Evolutionary conservation across 2,113 vertebrate genomes (phyloP).

Genomic region (Aythya baeri): DNA sequence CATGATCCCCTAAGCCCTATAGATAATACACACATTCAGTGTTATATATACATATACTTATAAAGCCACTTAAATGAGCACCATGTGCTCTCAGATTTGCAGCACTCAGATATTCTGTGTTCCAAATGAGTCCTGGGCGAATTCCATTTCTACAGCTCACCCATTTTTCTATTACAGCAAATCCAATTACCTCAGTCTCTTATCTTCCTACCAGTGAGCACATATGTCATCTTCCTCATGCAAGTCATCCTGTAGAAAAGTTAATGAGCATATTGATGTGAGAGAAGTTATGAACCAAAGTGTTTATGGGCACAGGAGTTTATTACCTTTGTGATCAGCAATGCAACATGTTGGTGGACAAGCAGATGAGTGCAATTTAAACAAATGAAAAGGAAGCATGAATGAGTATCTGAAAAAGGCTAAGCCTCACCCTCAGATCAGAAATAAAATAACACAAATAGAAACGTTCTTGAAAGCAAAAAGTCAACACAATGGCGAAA

Average conservation of each 20-base stretch:
- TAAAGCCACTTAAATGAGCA: not conserved
- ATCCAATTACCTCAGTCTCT: slow-evolving; percentile 42
- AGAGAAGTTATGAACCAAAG: not conserved
- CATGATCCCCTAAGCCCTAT: not conserved
- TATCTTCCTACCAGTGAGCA: slow-evolving; percentile 11
- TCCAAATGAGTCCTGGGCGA: not conserved
- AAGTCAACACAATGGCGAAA: not conserved
- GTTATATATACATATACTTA: not conserved
- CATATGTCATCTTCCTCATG: not conserved
- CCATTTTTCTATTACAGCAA: slow-evolving; percentile 63
- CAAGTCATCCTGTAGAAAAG: not conserved
- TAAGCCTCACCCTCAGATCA: not conserved
- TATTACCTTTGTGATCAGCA: not conserved
- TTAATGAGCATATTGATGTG: slow-evolving; percentile 2
- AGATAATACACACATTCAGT: not conserved
- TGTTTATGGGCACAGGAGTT: not conserved
- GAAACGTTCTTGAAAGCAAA: not conserved
- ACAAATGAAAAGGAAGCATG: slow-evolving; percentile 1
- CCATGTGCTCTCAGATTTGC: not conserved
- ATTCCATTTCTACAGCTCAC: slow-evolving; percentile 3
- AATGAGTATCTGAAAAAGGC: not conserved
- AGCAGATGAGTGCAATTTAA: not conserved
- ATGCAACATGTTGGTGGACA: not conserved
- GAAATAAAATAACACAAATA: not conserved
- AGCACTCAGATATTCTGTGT: not conserved